Percentiles rank a stretch among this genome's conserved stretches.
Conservation (phyloP, 2,888 invertebrate genomes). For the Thereva unica region DNA sequence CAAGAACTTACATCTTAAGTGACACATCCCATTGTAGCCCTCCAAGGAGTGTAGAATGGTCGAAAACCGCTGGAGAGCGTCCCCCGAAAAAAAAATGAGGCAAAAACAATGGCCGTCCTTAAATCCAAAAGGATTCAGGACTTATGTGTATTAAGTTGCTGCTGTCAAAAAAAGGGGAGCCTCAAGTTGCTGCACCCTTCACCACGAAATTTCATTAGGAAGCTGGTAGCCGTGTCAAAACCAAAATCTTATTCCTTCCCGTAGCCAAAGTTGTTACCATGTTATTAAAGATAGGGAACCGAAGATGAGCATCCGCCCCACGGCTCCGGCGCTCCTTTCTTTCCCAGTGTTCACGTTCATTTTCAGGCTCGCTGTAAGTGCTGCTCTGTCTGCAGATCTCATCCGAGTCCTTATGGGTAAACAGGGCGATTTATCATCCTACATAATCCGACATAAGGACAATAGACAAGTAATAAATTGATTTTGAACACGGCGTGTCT, state of each 20-base stretch:
- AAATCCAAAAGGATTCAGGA: neutral
- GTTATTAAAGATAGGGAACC: conserved; percentile 8
- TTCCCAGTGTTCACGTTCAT: neutral
- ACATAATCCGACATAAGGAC: conserved; percentile 37
- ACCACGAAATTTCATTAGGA: conserved; percentile 29
- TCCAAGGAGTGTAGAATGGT: conserved; percentile 14
- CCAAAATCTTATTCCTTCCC: conserved; percentile 47
- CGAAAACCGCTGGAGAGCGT: conserved; percentile 14
- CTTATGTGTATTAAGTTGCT: no score
- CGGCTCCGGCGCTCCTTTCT: conserved; percentile 10
- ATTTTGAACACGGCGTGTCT: conserved; percentile 36
- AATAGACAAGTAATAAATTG: conserved; percentile 38
- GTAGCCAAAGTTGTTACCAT: neutral
- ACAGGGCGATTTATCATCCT: conserved; percentile 35
- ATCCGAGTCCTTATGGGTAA: conserved; percentile 21
- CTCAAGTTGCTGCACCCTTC: conserved; percentile 22
- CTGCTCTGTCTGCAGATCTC: neutral
- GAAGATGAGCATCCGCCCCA: neutral
- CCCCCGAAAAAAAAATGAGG: conserved; percentile 1
- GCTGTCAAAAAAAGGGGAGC: neutral
- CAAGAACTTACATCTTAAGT: conserved; percentile 33
- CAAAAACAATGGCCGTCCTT: conserved; percentile 2
- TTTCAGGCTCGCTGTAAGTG: neutral
- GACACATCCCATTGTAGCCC: conserved; percentile 26
- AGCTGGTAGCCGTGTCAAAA: conserved; percentile 31